phyloP scores from a whole-genome alignment of 64 coral and sea anemone species.

The Acropora tenuis region DNA sequence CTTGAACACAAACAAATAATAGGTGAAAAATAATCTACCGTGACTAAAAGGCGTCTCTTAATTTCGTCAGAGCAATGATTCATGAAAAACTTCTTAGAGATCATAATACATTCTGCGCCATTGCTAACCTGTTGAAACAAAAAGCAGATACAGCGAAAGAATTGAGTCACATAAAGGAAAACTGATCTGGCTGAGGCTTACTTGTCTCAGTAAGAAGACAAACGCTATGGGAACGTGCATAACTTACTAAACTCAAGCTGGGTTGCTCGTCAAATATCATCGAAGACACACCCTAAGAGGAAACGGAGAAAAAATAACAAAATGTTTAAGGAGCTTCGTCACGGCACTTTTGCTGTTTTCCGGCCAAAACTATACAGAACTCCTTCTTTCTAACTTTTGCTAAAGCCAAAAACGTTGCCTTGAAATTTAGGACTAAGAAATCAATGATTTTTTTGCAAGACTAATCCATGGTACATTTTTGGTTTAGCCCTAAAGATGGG shows the following conservation, averaged over 20 bases:
- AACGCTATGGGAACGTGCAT: not conserved
- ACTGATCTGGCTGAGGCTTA: not conserved
- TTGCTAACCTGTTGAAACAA: slow-evolving; percentile 79
- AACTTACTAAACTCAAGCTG: slow-evolving; percentile 87
- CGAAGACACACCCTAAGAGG: slow-evolving; percentile 78
- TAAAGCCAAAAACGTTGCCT: too few species aligned
- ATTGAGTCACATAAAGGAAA: not conserved
- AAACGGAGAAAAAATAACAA: not conserved
- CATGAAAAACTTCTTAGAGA: slow-evolving; percentile 97
- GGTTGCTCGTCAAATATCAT: slow-evolving; percentile 95
- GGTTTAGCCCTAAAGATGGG: too few species aligned
- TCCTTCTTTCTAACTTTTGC: too few species aligned
- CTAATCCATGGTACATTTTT: too few species aligned
- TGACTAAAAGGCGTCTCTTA: slow-evolving; percentile 75
- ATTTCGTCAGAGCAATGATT: slow-evolving; percentile 83
- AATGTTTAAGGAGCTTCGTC: not conserved
- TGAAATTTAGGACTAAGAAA: too few species aligned
- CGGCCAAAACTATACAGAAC: too few species aligned
- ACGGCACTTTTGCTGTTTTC: too few species aligned
- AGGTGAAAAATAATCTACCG: slow-evolving; percentile 25
- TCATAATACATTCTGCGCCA: slow-evolving; percentile 95
- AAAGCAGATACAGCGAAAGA: not conserved
- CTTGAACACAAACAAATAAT: too few species aligned
- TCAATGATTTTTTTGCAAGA: too few species aligned
- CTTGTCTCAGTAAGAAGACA: not conserved